phyloP scores from a whole-genome alignment of 1,140 invertebrate genomes.

The Cherax quadricarinatus region DNA sequence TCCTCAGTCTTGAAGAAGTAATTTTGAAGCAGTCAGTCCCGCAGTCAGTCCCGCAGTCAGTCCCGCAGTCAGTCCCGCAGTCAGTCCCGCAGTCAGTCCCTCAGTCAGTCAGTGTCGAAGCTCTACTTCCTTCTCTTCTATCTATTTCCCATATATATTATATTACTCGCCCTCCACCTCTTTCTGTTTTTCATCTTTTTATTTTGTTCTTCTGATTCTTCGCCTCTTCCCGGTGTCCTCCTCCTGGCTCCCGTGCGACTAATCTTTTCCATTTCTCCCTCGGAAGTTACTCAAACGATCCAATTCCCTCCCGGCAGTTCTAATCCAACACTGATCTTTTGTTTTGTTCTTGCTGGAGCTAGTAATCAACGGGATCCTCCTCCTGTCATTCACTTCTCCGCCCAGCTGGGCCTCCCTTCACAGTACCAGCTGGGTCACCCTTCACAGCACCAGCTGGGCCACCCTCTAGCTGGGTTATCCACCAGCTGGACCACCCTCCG shows the following conservation, averaged over 20 bases:
- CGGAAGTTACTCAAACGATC: neutral
- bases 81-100: neutral
- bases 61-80: neutral
- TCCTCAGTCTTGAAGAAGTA: neutral
- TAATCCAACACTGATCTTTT: constrained; percentile 1
- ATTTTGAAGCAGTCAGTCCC: neutral
- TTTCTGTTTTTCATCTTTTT: no score
- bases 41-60: neutral
- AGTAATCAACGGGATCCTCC: neutral
- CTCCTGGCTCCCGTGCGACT: neutral
- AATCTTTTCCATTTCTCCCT: neutral
- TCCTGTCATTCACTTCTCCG: neutral
- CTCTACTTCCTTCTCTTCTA: neutral
- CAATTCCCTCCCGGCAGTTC: neutral
- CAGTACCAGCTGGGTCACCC: no score
- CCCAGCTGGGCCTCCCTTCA: neutral
- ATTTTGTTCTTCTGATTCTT: no score
- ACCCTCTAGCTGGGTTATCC: no score
- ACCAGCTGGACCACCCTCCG: no score
- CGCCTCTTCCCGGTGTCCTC: neutral
- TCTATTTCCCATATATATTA: neutral
- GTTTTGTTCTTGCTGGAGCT: neutral
- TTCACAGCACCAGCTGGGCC: no score
- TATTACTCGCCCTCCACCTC: neutral
- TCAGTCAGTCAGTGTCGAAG: neutral